Conservation (phyloP, 2,888 invertebrate genomes). For the Panopea generosa region DNA sequence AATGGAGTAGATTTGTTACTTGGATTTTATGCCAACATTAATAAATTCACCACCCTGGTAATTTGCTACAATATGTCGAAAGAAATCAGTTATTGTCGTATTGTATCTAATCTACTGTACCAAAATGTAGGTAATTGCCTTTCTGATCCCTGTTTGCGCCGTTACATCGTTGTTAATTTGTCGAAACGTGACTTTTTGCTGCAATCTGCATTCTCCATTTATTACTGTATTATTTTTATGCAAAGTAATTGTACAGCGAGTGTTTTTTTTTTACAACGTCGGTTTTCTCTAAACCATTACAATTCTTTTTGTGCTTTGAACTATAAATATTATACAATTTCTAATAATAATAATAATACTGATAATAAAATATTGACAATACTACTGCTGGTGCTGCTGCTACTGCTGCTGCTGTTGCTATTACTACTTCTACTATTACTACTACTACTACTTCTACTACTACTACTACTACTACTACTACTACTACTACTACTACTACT, state of each 20-base stretch:
- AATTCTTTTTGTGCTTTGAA: too few relatives aligned
- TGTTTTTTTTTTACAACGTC: background rate
- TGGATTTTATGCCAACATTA: too few relatives aligned
- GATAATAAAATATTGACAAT: too few relatives aligned
- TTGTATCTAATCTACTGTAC: conserved; percentile 16
- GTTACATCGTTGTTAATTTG: conserved; percentile 51
- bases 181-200: conserved; percentile 43
- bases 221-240: conserved; percentile 13
- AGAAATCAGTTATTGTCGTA: conserved; percentile 49
- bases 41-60: background rate
- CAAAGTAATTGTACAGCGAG: background rate
- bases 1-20: too few relatives aligned
- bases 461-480: too few relatives aligned
- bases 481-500: too few relatives aligned
- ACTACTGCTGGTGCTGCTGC: too few relatives aligned
- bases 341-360: too few relatives aligned
- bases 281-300: background rate
- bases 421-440: too few relatives aligned
- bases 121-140: background rate
- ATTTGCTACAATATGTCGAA: conserved; percentile 39
- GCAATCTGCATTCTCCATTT: conserved; percentile 34
- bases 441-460: too few relatives aligned
- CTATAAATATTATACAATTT: too few relatives aligned
- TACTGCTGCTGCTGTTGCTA: too few relatives aligned
- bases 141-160: conserved; percentile 13